Conservation (phyloP, 2,113 vertebrate species). For the Syrmaticus mikado region DNA sequence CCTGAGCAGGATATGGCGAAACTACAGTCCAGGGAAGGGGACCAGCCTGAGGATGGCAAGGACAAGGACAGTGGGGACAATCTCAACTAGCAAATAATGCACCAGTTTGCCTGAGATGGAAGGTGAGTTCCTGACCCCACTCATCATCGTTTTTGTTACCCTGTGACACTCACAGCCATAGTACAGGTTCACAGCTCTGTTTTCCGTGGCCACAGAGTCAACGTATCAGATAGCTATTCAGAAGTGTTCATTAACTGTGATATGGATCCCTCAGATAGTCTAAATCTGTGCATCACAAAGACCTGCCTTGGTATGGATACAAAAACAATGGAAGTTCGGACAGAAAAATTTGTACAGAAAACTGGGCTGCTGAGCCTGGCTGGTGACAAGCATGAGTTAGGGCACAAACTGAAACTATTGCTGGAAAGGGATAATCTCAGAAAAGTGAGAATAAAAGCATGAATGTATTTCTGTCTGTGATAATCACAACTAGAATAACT, state of each 20-base stretch:
- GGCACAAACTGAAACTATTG: not conserved
- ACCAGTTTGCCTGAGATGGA: not conserved
- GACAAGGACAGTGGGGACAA: not conserved
- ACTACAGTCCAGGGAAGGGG: not conserved
- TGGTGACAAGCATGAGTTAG: not conserved
- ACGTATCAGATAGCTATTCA: not conserved
- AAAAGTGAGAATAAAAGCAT: not conserved
- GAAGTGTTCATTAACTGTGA: not conserved
- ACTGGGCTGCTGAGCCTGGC: not conserved
- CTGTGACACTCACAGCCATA: not conserved
- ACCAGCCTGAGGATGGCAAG: constrained; percentile 31
- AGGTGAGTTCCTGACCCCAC: constrained; percentile 41
- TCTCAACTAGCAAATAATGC: constrained; percentile 32
- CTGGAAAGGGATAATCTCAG: not conserved
- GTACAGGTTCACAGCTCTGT: not conserved
- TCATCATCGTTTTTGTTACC: not conserved
- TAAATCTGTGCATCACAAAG: not conserved
- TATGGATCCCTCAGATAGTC: not conserved
- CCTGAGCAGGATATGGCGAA: constrained; percentile 8
- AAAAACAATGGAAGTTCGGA: not conserved
- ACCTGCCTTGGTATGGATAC: not conserved
- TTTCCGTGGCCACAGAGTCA: not conserved
- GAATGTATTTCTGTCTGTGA: not conserved
- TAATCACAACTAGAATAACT: not conserved
- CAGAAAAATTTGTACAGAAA: not conserved